These are phyloP conservation scores for Psilopsiagon aurifrons DNA, from an alignment of 2,113 vertebrate genomes.

Conservation along the genomic window DNA sequence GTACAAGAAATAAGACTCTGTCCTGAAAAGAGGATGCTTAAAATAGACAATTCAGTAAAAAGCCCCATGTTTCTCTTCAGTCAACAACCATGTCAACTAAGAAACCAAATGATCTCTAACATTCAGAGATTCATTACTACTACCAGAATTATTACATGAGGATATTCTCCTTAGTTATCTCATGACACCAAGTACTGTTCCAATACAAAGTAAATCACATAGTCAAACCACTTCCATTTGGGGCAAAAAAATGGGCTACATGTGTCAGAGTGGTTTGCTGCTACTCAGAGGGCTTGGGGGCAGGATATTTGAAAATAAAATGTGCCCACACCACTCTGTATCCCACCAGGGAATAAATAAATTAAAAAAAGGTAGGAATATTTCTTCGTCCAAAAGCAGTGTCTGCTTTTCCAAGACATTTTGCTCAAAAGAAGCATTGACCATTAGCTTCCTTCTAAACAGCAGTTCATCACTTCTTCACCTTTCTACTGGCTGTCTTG, in stretches of 20 bases:
- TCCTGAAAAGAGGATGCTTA: background rate
- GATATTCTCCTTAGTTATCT: background rate
- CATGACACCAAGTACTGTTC: background rate
- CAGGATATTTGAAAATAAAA: background rate
- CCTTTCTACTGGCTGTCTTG: background rate
- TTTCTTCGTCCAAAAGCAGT: background rate
- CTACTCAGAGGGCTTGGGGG: background rate
- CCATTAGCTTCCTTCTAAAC: background rate
- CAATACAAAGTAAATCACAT: background rate
- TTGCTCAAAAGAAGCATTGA: background rate
- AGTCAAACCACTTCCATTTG: background rate
- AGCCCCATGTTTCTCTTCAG: rapidly evolving
- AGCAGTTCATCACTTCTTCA: background rate
- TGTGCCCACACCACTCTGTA: background rate
- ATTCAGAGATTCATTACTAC: background rate
- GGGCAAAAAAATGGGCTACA: background rate
- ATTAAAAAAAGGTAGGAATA: background rate
- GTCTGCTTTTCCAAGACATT: background rate
- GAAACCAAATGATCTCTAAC: background rate
- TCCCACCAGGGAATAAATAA: background rate
- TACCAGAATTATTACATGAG: background rate
- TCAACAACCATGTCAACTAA: background rate
- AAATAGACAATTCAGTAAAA: background rate
- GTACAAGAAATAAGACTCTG: background rate
- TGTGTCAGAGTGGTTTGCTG: background rate